Conservation (phyloP, 2,113 vertebrate species). For the Melanostigma gelatinosum region DNA sequence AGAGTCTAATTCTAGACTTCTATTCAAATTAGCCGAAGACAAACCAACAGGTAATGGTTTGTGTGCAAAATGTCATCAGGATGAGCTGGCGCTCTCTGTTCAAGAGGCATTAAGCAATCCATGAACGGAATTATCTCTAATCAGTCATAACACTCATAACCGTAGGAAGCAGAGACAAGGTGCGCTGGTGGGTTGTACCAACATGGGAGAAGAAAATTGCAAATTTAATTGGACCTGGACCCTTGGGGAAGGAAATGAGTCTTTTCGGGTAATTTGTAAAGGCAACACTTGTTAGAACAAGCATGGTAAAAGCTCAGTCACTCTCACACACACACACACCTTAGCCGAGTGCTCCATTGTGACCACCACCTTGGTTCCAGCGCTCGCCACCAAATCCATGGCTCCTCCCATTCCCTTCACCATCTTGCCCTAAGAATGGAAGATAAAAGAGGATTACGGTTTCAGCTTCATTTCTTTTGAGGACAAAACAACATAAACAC, state of each 20-base stretch:
- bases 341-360: conserved; percentile 99
- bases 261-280: conserved; percentile 3
- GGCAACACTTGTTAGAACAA: conserved; percentile 1
- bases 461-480: not conserved
- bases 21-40: conserved; percentile 46
- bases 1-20: conserved; percentile 33
- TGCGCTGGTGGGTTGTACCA: not conserved
- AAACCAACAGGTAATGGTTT: conserved; percentile 32
- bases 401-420: conserved; percentile 99
- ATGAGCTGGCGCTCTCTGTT: conserved; percentile 40
- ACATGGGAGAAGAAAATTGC: conserved; percentile 30
- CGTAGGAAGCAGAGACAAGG: conserved; percentile 42
- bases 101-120: conserved; percentile 63
- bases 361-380: conserved; percentile 95
- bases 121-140: conserved; percentile 67
- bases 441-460: not conserved
- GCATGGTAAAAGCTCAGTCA: not conserved
- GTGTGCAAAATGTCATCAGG: conserved; percentile 38
- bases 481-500: conserved; percentile 1
- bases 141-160: conserved; percentile 65
- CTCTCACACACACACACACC: conserved; percentile 79
- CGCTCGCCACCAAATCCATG: conserved; percentile 97
- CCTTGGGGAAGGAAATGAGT: conserved; percentile 6
- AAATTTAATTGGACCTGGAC: conserved; percentile 26
- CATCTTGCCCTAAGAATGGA: conserved; percentile 92